Evolutionary conservation across 2,113 vertebrate species (phyloP), one percentile per base, ranked within the genome.

Genomic region (Neodon shergylaensis): DNA sequence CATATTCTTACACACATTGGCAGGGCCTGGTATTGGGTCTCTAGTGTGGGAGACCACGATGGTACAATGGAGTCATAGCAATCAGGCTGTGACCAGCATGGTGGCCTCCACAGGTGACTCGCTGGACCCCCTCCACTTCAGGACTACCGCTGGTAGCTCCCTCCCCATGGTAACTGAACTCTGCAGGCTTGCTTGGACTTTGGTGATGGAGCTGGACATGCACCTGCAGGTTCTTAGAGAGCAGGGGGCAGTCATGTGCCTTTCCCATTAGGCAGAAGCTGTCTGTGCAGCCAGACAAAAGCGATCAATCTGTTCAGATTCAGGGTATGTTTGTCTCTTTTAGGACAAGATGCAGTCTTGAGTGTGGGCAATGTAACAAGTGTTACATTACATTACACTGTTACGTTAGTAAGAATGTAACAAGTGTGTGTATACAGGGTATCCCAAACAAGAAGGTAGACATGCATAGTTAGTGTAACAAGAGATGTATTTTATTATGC

Each of bases 1-100:
- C 31, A n/a, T 36, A 47, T 70, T 22, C 63, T 49, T 12, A 10
- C 22, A 63, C 14, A 10, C 16, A 2, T 19, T 13, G 2, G 11
- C 66, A n/a, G 88, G 84, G 33, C 9, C 49, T 72, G 26, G 22
- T 6, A 10, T 2, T 13, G 3, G 17, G 1, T 31, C 36, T 21
- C 36, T 1, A 1, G 52, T 3, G 3, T 16, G 7, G 12, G 21
- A 8, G 7, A 36, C 58, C 0, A 24, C 0, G 19, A 22, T 19
- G 61, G 78, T 39, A 28, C 7, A 7, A 0, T 16, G 3, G 82
- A 63, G 13, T 47, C 7, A 12, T 2, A 24, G 42, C 2, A 3
- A 26, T 36, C 7, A 19, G 36, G 2, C 28, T 63, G 82, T 28
- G 28, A 84, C 52, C 79, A 44, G n/a, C 3, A 1, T 7, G 17